Base-by-base conservation (phyloP, 2,113 vertebrate genomes). In the Oncorhynchus tshawytscha region DNA sequence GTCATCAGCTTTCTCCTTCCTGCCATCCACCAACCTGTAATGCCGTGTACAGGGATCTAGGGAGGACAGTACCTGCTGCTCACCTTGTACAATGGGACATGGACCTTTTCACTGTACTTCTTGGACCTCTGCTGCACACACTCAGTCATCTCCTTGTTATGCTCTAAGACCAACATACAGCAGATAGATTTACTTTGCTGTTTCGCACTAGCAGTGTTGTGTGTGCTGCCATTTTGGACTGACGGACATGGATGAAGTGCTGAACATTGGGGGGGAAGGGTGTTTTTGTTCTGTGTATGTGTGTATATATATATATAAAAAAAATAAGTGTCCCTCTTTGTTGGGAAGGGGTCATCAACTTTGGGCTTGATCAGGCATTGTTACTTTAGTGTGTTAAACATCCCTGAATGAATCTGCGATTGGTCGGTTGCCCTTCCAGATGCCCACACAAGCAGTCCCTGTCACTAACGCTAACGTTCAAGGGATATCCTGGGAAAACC, bases 51-150 rank as follows among this genome's bases (percentile, higher is more conserved):
- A 60, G 48, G 54, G 76, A 79, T 78, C 74, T 77, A 45, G 84
- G 87, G 87, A 88, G 81, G 83, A 77, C 85, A 84, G 85, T 82
- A 83, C 86, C 90, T 74, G 82, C 78, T 79, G 59, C 83, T 86
- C 77, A 83, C 84, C 86, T 81, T 87, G 89, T 86, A 87, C 86
- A 79, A 88, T 72, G 78, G 86, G 88, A 90, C 87, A 89, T 39
- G 90, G 93, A 93, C 92, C 93, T 92, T 88, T 89, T 93, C 92
- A 93, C 93, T 94, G 92, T 93, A 91, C 90, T 72, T 79, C 88
- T 91, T 86, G 87, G 84, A 89, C 87, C 80, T 82, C 83, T 82
- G 84, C 80, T 87, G 86, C 85, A 86, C 88, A 84, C 72, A 88
- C 85, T 84, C 81, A 74, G 70, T 82, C 83, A 82, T 75, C 60